Conservation (phyloP, 2,113 vertebrate species). For the Platichthys stellatus region DNA sequence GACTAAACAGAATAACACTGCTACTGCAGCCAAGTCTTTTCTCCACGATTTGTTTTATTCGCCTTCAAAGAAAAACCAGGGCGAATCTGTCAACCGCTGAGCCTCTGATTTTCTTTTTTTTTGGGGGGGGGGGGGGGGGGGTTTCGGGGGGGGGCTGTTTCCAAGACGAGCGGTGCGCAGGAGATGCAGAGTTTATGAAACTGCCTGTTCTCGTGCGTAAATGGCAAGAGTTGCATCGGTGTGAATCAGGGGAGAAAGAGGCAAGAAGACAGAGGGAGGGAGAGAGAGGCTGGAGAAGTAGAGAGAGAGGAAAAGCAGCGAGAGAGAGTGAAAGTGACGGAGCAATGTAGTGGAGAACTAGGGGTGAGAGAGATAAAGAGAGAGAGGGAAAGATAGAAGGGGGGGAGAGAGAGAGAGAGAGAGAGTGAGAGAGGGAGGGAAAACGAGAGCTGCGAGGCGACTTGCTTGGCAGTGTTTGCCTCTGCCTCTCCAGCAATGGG, state of each 20-base stretch:
- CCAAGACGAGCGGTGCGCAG: not conserved
- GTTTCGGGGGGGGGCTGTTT: not conserved
- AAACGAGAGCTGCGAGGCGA: conserved; percentile 60
- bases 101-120: not conserved
- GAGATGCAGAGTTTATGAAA: conserved; percentile 41
- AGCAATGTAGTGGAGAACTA: not conserved
- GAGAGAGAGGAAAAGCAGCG: conserved; percentile 8
- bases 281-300: not conserved
- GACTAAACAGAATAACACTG: not conserved
- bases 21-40: not conserved
- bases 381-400: not conserved
- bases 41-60: conserved; percentile 6
- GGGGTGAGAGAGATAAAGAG: not conserved
- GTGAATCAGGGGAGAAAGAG: conserved; percentile 17
- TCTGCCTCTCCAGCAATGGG: conserved; percentile 64
- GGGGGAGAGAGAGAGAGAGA: not conserved
- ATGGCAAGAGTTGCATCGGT: conserved; percentile 45
- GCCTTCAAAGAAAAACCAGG: not conserved
- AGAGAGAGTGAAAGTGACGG: conserved; percentile 27
- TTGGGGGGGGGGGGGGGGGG: too few species aligned
- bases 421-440: conserved; percentile 4
- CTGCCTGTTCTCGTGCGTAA: conserved; percentile 51
- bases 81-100: not conserved
- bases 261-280: not conserved
- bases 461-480: conserved; percentile 62